A percentile compares a stretch with the other conserved stretches of the same genome.
phyloP scores from a whole-genome alignment of 2,797 vertebrate species.

The Glossophaga mutica region DNA sequence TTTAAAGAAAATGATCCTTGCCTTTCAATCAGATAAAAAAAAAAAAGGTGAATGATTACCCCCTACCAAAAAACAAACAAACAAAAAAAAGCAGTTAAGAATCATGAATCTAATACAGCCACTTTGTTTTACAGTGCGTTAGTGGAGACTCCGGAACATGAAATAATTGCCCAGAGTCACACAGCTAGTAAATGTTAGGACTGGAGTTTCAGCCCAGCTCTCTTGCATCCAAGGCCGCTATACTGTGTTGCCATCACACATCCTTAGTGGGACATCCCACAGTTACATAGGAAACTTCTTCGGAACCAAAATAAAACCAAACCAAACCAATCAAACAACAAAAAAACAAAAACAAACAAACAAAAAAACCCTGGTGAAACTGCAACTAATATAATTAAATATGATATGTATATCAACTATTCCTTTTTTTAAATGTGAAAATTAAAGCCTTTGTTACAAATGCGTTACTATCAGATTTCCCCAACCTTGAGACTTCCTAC shows the following conservation, averaged over 20 bases:
- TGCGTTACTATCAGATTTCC: not conserved
- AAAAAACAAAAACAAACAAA: not conserved
- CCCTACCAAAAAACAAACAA: not conserved
- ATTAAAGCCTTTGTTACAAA: slow-evolving; percentile 26
- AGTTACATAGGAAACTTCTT: slow-evolving; percentile 7
- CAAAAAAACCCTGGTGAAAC: not conserved
- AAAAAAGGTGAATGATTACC: not conserved
- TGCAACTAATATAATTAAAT: not conserved
- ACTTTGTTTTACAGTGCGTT: not conserved
- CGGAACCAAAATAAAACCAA: not conserved
- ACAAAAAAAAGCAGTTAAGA: not conserved
- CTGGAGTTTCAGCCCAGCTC: not conserved
- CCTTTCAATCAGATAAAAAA: not conserved
- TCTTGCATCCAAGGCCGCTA: not conserved
- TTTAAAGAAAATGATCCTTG: not conserved
- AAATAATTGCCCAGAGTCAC: not conserved
- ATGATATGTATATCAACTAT: not conserved
- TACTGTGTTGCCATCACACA: not conserved
- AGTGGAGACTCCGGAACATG: not conserved
- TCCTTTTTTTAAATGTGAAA: not conserved
- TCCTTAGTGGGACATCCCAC: not conserved
- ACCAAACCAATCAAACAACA: not conserved
- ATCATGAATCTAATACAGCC: not conserved
- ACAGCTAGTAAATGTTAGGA: not conserved
- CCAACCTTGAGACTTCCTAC: not conserved